A percentile compares a stretch with the other conserved stretches of the same genome.
phyloP scores from a whole-genome alignment of 2,797 vertebrate genomes.

The Pyrocephalus nanus region DNA sequence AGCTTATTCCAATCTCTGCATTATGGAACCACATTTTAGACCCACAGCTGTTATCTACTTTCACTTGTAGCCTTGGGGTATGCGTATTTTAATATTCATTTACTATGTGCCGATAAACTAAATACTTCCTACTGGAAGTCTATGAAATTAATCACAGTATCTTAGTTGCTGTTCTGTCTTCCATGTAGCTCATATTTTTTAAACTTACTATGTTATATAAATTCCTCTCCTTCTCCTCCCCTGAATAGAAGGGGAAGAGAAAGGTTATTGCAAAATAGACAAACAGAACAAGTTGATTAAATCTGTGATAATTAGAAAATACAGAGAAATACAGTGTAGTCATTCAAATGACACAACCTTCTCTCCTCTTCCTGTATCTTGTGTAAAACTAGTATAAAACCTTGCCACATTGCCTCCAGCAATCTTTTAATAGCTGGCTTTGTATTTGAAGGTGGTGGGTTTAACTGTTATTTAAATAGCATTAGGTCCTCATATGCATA shows the following conservation, averaged over 20 bases:
- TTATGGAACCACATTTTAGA: constrained; percentile 81
- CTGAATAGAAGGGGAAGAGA: neutral
- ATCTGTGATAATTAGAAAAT: constrained; percentile 56
- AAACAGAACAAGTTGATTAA: constrained; percentile 45
- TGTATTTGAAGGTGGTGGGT: constrained; percentile 71
- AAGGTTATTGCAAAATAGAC: constrained; percentile 57
- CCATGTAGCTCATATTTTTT: constrained; percentile 68
- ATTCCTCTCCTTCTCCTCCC: neutral
- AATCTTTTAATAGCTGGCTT: constrained; percentile 71
- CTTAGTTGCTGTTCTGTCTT: constrained; percentile 80
- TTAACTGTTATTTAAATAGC: constrained; percentile 71
- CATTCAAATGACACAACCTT: constrained; percentile 57
- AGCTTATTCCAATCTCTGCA: constrained; percentile 77
- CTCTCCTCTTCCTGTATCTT: constrained; percentile 23
- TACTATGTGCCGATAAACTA: constrained; percentile 80
- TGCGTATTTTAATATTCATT: constrained; percentile 83
- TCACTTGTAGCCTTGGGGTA: constrained; percentile 76
- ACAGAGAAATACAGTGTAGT: neutral
- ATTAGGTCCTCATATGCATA: constrained; percentile 71
- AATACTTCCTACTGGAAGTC: constrained; percentile 81
- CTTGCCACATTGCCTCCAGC: constrained; percentile 63
- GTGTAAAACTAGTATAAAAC: constrained; percentile 56
- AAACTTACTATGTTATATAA: constrained; percentile 35
- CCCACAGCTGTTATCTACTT: constrained; percentile 82
- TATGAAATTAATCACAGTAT: constrained; percentile 81